phyloP scores from a whole-genome alignment of 1,140 invertebrate genomes.

The Spodoptera litura region DNA sequence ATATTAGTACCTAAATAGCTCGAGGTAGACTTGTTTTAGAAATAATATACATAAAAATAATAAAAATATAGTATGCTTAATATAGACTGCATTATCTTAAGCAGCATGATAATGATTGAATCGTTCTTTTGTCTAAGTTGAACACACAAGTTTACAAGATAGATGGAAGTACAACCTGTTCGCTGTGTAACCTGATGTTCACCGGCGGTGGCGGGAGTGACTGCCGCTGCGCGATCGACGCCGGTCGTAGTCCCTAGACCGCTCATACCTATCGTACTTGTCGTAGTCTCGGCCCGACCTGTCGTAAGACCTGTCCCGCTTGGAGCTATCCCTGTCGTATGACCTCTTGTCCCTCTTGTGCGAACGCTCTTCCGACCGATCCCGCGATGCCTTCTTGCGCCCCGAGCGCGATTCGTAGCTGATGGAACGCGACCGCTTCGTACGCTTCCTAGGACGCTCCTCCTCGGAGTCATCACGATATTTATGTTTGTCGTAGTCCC shows the following conservation, averaged over 20 bases:
- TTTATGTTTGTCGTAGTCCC: constrained; percentile 68
- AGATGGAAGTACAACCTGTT: constrained; percentile 78
- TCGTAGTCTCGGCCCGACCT: constrained; percentile 55
- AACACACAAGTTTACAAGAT: constrained; percentile 33
- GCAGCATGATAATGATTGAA: not conserved
- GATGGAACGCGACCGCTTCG: constrained; percentile 70
- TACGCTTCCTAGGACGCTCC: constrained; percentile 67
- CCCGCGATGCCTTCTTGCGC: constrained; percentile 59
- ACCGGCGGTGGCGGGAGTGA: constrained; percentile 72
- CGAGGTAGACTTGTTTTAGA: constrained; percentile 16
- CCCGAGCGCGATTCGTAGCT: constrained; percentile 75
- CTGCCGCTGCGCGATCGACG: constrained; percentile 72
- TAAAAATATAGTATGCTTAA: constrained; percentile 9
- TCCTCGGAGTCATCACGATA: constrained; percentile 76
- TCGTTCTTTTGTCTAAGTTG: constrained; percentile 4
- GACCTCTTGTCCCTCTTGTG: constrained; percentile 69
- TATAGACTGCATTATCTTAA: constrained; percentile 3
- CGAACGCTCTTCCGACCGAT: constrained; percentile 67
- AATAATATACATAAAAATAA: constrained; percentile 24
- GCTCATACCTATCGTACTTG: constrained; percentile 75
- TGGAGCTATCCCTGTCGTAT: constrained; percentile 65
- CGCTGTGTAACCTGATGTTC: constrained; percentile 73
- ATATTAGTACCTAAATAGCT: constrained; percentile 19
- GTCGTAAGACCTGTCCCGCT: constrained; percentile 42
- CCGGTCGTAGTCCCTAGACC: constrained; percentile 73